Evolutionary conservation across 1,140 invertebrate species (phyloP).

Genomic region (Drosophila ercepeae): DNA sequence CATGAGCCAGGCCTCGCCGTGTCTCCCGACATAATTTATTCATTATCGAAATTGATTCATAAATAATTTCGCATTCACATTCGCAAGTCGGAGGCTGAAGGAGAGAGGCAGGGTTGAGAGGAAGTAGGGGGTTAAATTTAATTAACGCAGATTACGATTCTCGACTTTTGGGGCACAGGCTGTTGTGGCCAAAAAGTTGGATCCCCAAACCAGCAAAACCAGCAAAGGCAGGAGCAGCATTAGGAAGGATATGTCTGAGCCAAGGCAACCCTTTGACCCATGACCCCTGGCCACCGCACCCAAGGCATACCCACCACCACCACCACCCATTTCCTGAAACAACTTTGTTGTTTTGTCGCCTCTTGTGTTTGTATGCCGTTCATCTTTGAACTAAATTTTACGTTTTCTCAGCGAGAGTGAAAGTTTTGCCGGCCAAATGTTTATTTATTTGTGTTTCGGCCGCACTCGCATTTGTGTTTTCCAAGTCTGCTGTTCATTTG

Average conservation of each 20-base stretch:
- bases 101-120: not conserved
- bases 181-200: conserved; percentile 43
- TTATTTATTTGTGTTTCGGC: conserved; percentile 26
- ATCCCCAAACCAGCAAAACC: too few relatives aligned
- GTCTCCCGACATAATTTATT: conserved; percentile 61
- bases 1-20: not conserved
- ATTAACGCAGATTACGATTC: conserved; percentile 69
- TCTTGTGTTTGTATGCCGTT: conserved; percentile 4
- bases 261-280: conserved; percentile 26
- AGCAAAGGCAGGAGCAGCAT: not conserved
- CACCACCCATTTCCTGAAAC: not conserved
- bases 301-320: not conserved
- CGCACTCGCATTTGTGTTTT: conserved; percentile 3
- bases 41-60: conserved; percentile 76
- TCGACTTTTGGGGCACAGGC: conserved; percentile 28
- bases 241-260: conserved; percentile 7
- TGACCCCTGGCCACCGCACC: not conserved
- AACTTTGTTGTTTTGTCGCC: not conserved
- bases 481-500: conserved; percentile 29
- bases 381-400: conserved; percentile 48
- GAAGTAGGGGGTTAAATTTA: conserved; percentile 39
- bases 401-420: conserved; percentile 63
- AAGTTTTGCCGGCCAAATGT: conserved; percentile 50
- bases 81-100: not conserved
- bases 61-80: conserved; percentile 63